Evolutionary conservation across 2,113 vertebrate genomes (phyloP).

Genomic region (Microtus montanus): DNA sequence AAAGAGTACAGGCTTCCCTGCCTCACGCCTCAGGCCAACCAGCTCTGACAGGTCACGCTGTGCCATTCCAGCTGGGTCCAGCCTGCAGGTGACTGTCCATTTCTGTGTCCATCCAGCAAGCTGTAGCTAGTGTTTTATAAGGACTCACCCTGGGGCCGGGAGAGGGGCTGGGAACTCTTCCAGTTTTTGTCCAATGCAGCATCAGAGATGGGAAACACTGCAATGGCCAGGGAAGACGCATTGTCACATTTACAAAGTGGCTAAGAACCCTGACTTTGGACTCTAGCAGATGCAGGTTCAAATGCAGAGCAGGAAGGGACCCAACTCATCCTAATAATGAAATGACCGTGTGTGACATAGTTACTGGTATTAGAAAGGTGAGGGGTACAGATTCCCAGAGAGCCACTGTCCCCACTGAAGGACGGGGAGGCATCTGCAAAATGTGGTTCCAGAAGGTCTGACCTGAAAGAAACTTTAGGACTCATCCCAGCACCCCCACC

Average conservation of each 20-base stretch:
- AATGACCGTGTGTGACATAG: not conserved
- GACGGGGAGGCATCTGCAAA: not conserved
- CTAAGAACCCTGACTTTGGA: not conserved
- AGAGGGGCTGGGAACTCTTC: not conserved
- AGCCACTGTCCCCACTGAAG: not conserved
- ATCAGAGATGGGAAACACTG: not conserved
- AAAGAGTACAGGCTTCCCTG: not conserved
- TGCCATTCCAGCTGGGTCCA: not conserved
- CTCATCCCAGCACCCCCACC: too few relatives aligned
- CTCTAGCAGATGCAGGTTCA: not conserved
- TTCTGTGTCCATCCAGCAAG: not conserved
- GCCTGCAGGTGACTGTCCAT: not conserved
- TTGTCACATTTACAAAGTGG: not conserved
- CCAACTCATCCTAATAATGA: accelerated
- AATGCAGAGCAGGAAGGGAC: not conserved
- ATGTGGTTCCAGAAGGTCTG: not conserved
- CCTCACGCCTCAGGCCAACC: accelerated
- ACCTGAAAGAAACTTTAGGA: not conserved
- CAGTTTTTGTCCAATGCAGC: too few relatives aligned
- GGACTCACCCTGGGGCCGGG: not conserved
- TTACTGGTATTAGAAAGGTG: not conserved
- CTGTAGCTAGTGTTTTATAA: not conserved
- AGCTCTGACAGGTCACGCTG: not conserved
- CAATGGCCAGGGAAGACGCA: not conserved
- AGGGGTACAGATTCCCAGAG: not conserved